These are phyloP conservation scores for Aegotheles bennettii DNA, from an alignment of 2,113 vertebrate genomes.

Conservation along the genomic window DNA sequence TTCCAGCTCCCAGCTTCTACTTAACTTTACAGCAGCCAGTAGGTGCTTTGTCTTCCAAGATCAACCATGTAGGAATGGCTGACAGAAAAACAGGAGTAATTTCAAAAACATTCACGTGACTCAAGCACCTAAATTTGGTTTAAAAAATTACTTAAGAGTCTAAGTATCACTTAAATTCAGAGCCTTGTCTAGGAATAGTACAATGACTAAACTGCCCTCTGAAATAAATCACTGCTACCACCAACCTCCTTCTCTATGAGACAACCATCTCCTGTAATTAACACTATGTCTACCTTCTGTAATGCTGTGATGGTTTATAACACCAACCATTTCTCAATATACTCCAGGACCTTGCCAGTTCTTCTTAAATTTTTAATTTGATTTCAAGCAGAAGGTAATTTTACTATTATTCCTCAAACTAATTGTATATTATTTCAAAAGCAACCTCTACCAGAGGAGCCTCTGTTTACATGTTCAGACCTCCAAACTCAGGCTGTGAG, in stretches of 20 bases:
- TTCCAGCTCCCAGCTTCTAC: neutral
- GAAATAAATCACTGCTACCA: constrained; percentile 29
- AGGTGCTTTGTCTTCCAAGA: neutral
- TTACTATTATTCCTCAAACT: neutral
- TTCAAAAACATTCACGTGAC: neutral
- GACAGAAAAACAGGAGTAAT: constrained; percentile 10
- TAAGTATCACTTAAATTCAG: constrained; percentile 9
- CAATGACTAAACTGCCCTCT: constrained; percentile 14
- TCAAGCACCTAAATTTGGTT: constrained; percentile 26
- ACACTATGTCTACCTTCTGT: neutral
- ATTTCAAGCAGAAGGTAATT: neutral
- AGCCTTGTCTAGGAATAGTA: constrained; percentile 13
- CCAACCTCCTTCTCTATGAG: neutral
- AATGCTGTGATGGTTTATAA: neutral
- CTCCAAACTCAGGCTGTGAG: neutral
- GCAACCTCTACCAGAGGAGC: neutral
- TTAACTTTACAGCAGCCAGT: neutral
- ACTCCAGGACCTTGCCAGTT: neutral
- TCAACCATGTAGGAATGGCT: neutral
- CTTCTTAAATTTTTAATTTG: constrained; percentile 1
- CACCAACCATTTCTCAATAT: neutral
- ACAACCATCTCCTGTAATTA: neutral
- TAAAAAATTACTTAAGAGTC: neutral
- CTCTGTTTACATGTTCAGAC: neutral
- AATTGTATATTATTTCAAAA: neutral